Evolutionary conservation across 2,797 vertebrate species (phyloP).

Genomic region (Epinephelus malabaricus): DNA sequence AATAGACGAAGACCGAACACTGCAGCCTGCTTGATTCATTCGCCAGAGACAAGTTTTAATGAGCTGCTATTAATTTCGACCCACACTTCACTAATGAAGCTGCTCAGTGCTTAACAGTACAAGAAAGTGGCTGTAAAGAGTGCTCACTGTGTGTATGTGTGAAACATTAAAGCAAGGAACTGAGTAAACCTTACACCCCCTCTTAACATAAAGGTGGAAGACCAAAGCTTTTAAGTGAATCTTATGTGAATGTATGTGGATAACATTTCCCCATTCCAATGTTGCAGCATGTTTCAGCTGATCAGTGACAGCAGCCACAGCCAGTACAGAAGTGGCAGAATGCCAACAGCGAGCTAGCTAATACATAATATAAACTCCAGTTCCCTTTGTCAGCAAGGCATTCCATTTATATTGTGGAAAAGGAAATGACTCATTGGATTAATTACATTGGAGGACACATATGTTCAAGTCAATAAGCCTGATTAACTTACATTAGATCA

Average conservation of each 20-base stretch:
- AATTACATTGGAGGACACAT: slow-evolving; percentile 64
- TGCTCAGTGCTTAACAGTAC: not conserved
- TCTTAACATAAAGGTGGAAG: not conserved
- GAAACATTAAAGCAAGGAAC: slow-evolving; percentile 8
- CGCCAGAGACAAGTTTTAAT: slow-evolving; percentile 41
- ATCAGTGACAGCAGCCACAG: slow-evolving; percentile 26
- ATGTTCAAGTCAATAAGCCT: slow-evolving; percentile 72
- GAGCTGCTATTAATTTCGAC: slow-evolving; percentile 29
- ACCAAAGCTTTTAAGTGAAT: not conserved
- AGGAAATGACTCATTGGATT: slow-evolving; percentile 69
- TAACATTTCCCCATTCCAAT: not conserved
- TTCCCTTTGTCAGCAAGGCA: slow-evolving; percentile 59
- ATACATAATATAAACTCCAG: slow-evolving; percentile 47
- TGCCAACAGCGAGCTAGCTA: slow-evolving; percentile 23
- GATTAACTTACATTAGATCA: slow-evolving; percentile 73
- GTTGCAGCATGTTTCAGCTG: slow-evolving; percentile 14
- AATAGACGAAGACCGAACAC: not conserved
- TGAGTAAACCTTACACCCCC: slow-evolving; percentile 1
- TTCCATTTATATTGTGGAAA: slow-evolving; percentile 35
- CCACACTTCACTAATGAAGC: slow-evolving; percentile 14
- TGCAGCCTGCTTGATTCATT: slow-evolving; percentile 28
- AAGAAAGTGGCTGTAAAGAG: slow-evolving; percentile 23
- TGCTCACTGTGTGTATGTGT: not conserved
- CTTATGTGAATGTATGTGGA: slow-evolving; percentile 2
- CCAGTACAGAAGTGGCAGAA: slow-evolving; percentile 22